These are phyloP conservation scores for Spilosoma lubricipeda DNA, from an alignment of 2,888 invertebrate species.

Conservation along the genomic window DNA sequence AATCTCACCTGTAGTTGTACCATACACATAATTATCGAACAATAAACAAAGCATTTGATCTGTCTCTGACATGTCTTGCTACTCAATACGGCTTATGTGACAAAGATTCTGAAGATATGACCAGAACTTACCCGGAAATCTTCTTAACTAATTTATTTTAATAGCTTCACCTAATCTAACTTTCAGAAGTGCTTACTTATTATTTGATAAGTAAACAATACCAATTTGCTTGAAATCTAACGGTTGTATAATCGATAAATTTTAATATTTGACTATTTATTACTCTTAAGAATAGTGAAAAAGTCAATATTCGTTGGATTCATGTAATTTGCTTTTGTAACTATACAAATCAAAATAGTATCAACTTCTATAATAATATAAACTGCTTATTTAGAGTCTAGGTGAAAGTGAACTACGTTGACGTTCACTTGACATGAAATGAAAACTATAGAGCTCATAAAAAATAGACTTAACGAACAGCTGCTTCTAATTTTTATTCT, in stretches of 20 bases:
- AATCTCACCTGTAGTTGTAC: background rate
- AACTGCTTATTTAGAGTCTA: background rate
- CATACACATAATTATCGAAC: background rate
- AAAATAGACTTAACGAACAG: background rate
- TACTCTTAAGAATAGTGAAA: constrained; percentile 1
- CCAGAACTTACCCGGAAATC: background rate
- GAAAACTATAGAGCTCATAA: no score
- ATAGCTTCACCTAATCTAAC: no score
- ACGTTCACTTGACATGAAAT: no score
- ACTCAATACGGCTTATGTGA: no score
- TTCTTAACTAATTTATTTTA: no score
- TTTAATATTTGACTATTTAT: background rate
- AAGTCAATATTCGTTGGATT: background rate
- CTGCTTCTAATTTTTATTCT: background rate
- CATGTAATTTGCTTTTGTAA: background rate
- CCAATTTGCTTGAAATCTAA: background rate
- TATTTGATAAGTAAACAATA: background rate
- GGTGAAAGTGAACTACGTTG: no score
- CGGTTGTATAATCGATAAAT: background rate
- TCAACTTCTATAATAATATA: background rate
- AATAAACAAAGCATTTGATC: background rate
- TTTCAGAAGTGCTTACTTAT: background rate
- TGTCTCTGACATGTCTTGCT: background rate
- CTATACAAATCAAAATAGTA: background rate
- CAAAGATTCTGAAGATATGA: background rate